A percentile compares a stretch with the other conserved stretches of the same genome.
phyloP scores from a whole-genome alignment of 2,797 vertebrate species.

The Sebastiscus albofasciatus region DNA sequence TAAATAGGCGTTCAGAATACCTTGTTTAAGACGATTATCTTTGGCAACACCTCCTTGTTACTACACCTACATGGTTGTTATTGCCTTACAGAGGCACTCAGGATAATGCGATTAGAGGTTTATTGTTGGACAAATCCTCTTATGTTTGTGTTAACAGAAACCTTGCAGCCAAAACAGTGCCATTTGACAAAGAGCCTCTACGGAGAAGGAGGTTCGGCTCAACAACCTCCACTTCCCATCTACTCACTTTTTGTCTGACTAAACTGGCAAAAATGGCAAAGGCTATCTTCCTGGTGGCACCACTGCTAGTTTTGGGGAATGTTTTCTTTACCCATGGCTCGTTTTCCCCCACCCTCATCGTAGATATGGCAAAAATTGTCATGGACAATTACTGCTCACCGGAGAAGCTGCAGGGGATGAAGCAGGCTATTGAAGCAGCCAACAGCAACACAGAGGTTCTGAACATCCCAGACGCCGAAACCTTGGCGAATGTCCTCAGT shows the following conservation, averaged over 20 bases:
- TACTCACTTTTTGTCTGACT: conserved; percentile 3
- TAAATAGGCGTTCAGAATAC: conserved; percentile 43
- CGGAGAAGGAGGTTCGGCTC: conserved; percentile 59
- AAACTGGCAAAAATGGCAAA: conserved; percentile 73
- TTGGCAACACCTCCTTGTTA: conserved; percentile 52
- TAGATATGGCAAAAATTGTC: conserved; percentile 91
- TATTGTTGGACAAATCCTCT: conserved; percentile 86
- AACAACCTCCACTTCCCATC: conserved; percentile 7
- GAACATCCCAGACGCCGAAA: conserved; percentile 87
- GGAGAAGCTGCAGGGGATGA: conserved; percentile 91
- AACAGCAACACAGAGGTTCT: conserved; percentile 89
- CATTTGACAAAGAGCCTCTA: conserved; percentile 73
- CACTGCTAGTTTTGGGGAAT: conserved; percentile 69
- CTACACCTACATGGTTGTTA: conserved; percentile 65
- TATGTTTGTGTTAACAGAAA: conserved; percentile 80
- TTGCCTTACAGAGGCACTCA: conserved; percentile 78
- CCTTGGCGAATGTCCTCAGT: conserved; percentile 87
- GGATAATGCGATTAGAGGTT: conserved; percentile 93
- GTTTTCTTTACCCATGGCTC: conserved; percentile 45
- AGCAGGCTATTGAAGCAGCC: conserved; percentile 88
- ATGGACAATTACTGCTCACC: conserved; percentile 95
- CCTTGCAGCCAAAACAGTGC: conserved; percentile 64
- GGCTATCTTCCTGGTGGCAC: conserved; percentile 55
- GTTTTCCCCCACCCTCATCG: conserved; percentile 86
- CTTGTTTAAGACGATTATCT: conserved; percentile 52